Percentiles rank a stretch among this genome's conserved stretches.
phyloP scores from a whole-genome alignment of 2,797 vertebrate species.

The Hoplostethus atlanticus region DNA sequence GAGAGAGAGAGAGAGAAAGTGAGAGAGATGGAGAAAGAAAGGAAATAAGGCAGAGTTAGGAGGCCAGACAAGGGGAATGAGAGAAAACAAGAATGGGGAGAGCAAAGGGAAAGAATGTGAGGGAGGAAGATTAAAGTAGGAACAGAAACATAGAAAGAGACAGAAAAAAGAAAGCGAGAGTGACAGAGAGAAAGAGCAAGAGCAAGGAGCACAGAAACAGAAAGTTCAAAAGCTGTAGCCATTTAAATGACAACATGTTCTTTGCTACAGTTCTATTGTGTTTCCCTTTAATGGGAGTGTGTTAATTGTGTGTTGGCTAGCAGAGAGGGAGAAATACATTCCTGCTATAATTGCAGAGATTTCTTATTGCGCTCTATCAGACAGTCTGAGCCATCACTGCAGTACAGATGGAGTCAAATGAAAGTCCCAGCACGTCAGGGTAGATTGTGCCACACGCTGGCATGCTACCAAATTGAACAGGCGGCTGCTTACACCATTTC shows the following conservation, averaged over 20 bases:
- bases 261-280: conserved; percentile 19
- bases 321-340: conserved; percentile 26
- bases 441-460: neutral
- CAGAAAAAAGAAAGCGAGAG: too few species aligned
- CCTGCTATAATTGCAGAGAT: too few species aligned
- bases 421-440: conserved; percentile 14
- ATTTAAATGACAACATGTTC: conserved; percentile 43
- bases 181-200: too few species aligned
- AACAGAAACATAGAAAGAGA: too few species aligned
- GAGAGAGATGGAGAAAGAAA: neutral
- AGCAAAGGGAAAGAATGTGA: conserved; percentile 10
- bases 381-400: neutral
- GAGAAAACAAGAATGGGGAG: neutral
- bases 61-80: neutral
- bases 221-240: conserved; percentile 20
- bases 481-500: neutral
- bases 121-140: neutral
- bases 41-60: too few species aligned
- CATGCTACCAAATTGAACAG: conserved; percentile 13
- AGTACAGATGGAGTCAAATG: conserved; percentile 22
- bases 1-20: conserved; percentile 5
- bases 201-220: neutral
- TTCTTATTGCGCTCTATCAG: too few species aligned
- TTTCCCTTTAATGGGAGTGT: conserved; percentile 23
- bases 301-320: conserved; percentile 34